A percentile compares a stretch with the other conserved stretches of the same genome.
phyloP scores from a whole-genome alignment of 1,140 invertebrate species.

The Halesus radiatus region DNA sequence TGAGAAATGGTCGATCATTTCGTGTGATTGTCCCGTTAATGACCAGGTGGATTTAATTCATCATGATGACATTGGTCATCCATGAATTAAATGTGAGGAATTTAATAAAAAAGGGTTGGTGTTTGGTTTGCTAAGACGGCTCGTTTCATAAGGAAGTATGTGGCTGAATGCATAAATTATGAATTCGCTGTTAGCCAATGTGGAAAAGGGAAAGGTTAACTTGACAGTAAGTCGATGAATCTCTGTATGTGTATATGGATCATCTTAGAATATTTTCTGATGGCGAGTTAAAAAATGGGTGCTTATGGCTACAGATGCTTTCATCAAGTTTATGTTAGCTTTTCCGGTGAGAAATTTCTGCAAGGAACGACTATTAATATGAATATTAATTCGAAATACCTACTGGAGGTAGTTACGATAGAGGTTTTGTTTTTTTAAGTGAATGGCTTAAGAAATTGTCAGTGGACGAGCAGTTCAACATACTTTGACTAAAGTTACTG shows the following conservation, averaged over 20 bases:
- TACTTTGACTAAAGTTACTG: background rate
- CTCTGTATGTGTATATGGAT: background rate
- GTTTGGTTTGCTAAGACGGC: conserved; percentile 2
- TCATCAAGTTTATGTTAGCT: background rate
- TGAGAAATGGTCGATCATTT: too few species aligned
- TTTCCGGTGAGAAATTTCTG: background rate
- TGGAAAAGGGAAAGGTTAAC: background rate
- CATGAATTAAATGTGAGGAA: background rate
- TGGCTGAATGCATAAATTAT: background rate
- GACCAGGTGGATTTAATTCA: background rate
- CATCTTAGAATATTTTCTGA: background rate
- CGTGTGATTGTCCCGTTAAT: background rate
- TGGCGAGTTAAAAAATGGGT: background rate
- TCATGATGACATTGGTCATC: background rate
- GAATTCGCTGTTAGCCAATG: background rate
- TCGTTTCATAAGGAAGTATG: background rate
- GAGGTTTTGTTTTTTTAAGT: background rate
- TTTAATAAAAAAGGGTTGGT: background rate
- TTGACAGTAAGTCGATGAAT: background rate
- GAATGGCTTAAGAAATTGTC: background rate
- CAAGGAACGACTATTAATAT: background rate
- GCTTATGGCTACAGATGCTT: background rate
- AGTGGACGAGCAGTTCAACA: background rate
- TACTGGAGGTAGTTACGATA: background rate
- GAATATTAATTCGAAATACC: background rate